These are phyloP conservation scores for Andrena trimmerana DNA, from an alignment of 2,888 invertebrate species.

Conservation along the genomic window DNA sequence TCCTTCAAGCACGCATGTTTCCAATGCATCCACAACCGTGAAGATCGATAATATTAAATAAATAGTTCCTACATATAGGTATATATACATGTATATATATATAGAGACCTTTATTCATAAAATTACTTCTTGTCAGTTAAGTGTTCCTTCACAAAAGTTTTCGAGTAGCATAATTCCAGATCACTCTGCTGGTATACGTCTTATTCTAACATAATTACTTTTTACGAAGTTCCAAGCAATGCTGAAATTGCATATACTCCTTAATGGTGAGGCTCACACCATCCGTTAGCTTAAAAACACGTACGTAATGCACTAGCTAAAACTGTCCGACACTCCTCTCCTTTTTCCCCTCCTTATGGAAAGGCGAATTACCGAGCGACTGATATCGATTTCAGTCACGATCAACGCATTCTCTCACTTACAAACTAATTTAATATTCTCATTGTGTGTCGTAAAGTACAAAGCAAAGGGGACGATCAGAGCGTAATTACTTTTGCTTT, in stretches of 20 bases:
- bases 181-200: slow-evolving; percentile 46
- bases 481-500: slow-evolving; percentile 30
- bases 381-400: slow-evolving; percentile 17
- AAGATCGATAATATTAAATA: slow-evolving; percentile 56
- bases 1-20: slow-evolving; percentile 24
- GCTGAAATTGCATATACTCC: slow-evolving; percentile 45
- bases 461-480: slow-evolving; percentile 44
- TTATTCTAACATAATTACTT: slow-evolving; percentile 70
- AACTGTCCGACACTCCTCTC: slow-evolving; percentile 12
- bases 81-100: slow-evolving; percentile 46
- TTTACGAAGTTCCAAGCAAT: slow-evolving; percentile 57
- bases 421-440: slow-evolving; percentile 47
- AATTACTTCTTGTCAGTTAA: slow-evolving; percentile 68
- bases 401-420: slow-evolving; percentile 45
- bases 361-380: slow-evolving; percentile 29
- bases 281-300: slow-evolving; percentile 37
- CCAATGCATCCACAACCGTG: background rate
- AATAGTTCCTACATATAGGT: slow-evolving; percentile 47
- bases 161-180: slow-evolving; percentile 54
- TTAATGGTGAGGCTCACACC: slow-evolving; percentile 33
- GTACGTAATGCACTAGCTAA: slow-evolving; percentile 41
- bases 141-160: slow-evolving; percentile 73
- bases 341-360: slow-evolving; percentile 8
- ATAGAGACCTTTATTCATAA: slow-evolving; percentile 76
- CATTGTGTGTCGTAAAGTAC: slow-evolving; percentile 33